Evolutionary conservation across 2,888 invertebrate genomes (phyloP).

Genomic region (Halocaridina rubra): DNA sequence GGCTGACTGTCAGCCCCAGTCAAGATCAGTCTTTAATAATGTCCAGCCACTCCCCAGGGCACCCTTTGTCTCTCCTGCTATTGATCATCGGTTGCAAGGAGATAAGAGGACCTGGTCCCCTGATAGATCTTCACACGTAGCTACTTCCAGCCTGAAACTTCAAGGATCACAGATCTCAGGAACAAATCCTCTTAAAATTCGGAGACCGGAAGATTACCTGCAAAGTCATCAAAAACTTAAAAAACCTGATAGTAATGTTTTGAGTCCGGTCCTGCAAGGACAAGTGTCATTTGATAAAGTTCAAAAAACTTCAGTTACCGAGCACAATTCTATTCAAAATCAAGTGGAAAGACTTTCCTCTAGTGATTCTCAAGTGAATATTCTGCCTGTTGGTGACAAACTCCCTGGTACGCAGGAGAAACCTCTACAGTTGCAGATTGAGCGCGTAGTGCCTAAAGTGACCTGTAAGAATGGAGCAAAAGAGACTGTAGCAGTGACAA

Average conservation of each 20-base stretch:
- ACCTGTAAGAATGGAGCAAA: background rate
- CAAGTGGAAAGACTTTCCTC: background rate
- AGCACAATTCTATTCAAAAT: background rate
- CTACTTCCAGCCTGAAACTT: background rate
- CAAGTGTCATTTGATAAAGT: background rate
- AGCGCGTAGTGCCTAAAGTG: background rate
- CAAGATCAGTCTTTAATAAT: constrained; percentile 8
- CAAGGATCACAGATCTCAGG: background rate
- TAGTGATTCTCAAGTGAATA: background rate
- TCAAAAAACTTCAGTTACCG: background rate
- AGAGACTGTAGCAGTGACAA: background rate
- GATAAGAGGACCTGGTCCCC: background rate
- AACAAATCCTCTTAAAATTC: background rate
- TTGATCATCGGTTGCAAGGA: background rate
- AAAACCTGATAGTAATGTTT: too few species aligned
- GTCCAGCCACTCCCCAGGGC: constrained; percentile 31
- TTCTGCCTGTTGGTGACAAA: too few species aligned
- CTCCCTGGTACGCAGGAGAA: too few species aligned
- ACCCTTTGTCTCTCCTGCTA: background rate
- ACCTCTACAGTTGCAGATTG: too few species aligned
- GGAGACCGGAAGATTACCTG: background rate
- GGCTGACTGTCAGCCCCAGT: constrained; percentile 1
- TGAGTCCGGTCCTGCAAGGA: background rate
- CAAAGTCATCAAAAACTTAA: too few species aligned
- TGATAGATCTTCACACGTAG: background rate